Base-by-base conservation (phyloP, 2,888 invertebrate genomes). In the Byasa hedistus region DNA sequence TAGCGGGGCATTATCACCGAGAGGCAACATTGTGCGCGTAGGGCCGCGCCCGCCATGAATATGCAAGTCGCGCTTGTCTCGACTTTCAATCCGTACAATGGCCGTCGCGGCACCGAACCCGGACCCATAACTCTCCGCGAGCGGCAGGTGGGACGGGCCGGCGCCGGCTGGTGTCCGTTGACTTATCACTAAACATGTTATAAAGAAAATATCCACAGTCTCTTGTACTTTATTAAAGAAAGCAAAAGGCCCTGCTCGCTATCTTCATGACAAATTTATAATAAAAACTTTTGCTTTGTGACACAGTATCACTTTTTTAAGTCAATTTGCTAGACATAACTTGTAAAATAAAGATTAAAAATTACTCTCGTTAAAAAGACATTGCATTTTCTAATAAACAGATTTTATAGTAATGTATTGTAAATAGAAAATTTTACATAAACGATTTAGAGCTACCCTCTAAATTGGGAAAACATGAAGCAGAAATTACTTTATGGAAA, bases 101-200 rank as follows among this genome's bases (percentile, higher is more conserved):
- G 59, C 56, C 56, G 66, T 52, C 64, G 65, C 64, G 65, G 71
- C 71, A 65, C 62, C 69, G 73, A 74, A 76, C 77, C 77, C 75
- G 80, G 77, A 77, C 79, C 71, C 76, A 84, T 86, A 85, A 86
- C 84, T 85, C 82, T 80, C 70, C 69, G 63, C 79, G 79, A 83
- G 83, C 79, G 80, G 86, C 83, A 84, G 86, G 85, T 82, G 82
- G 78, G 79, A 73, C 80, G 87, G 86, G 85, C 86, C 80, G 87
- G 86, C 87, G 87, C 86, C 86, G 80, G 82, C 83, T 54, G 39
- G 23, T n/a, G 80, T 81, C 78, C 71, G 70, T 75, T 72, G 66
- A 62, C 66, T 72, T 73, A 71, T 70, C 69, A 61, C 62, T 60
- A 39, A 56, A 67, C 60, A 55, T 27, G 63, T 62, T 67, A 56